Evolutionary conservation across 2,797 vertebrate species (phyloP).

Genomic region (Tauraco hartlaubi): DNA sequence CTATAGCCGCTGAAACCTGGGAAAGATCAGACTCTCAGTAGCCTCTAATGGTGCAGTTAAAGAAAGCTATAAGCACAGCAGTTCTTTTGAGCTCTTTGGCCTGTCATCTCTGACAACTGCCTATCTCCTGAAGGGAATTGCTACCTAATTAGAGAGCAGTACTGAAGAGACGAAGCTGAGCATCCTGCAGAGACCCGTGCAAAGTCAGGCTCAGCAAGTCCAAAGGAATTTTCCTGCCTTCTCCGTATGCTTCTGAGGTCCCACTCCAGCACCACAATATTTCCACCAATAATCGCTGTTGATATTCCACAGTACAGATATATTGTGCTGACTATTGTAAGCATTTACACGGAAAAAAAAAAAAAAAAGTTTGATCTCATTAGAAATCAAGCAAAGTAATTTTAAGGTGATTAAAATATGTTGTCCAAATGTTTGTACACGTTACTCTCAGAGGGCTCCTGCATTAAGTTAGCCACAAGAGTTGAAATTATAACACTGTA

Average conservation of each 20-base stretch:
- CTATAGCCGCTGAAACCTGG: not conserved
- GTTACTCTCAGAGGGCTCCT: not conserved
- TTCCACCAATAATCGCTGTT: not conserved
- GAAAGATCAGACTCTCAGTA: slow-evolving; percentile 12
- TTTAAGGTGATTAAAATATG: not conserved
- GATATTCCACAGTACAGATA: not conserved
- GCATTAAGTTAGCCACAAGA: not conserved
- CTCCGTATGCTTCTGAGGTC: not conserved
- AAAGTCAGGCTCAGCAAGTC: not conserved
- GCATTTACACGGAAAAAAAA: not conserved
- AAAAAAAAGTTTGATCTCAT: not conserved
- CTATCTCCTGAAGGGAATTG: not conserved
- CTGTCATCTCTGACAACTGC: not conserved
- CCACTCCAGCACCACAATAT: not conserved
- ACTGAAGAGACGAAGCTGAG: not conserved
- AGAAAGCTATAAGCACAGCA: not conserved
- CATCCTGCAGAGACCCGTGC: not conserved
- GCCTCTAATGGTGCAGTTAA: slow-evolving; percentile 20
- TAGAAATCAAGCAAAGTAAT: not conserved
- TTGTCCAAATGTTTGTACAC: not conserved
- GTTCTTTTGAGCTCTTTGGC: slow-evolving; percentile 3
- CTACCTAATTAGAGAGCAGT: slow-evolving; percentile 39
- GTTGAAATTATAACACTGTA: not conserved
- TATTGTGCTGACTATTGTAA: not conserved
- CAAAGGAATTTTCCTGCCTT: not conserved